Percentiles rank a stretch among this genome's conserved stretches.
Evolutionary conservation across 2,888 invertebrate genomes (phyloP).

Genomic region (Drosophila pseudotalamancana): DNA sequence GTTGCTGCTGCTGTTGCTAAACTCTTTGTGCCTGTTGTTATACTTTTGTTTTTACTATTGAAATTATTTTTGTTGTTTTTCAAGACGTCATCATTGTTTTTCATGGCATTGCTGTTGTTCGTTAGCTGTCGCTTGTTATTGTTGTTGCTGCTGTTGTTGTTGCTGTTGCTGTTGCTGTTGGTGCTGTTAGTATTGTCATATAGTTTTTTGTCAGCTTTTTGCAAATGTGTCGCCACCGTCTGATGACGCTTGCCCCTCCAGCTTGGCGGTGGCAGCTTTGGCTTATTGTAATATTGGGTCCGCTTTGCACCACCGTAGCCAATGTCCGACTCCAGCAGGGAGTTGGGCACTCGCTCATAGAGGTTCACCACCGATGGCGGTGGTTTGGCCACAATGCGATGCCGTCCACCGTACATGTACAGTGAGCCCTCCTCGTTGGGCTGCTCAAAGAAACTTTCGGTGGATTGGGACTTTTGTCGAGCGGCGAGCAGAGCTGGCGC

Average conservation of each 20-base stretch:
- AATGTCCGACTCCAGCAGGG: constrained; percentile 53
- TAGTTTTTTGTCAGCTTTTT: constrained; percentile 72
- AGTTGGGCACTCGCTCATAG: constrained; percentile 79
- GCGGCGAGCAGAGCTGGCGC: constrained; percentile 52
- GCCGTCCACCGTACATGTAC: constrained; percentile 81
- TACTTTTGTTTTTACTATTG: constrained; percentile 70
- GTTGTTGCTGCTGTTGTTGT: constrained; percentile 39
- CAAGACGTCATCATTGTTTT: constrained; percentile 65
- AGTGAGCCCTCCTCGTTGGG: constrained; percentile 82
- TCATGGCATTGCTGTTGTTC: constrained; percentile 46
- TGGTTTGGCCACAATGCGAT: constrained; percentile 69
- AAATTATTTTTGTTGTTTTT: constrained; percentile 68
- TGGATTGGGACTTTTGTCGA: constrained; percentile 82
- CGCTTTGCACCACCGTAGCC: constrained; percentile 20
- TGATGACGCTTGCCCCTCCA: constrained; percentile 71
- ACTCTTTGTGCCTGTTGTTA: constrained; percentile 53
- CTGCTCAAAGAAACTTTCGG: constrained; percentile 84
- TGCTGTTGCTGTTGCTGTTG: constrained; percentile 54
- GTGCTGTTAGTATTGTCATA: constrained; percentile 65
- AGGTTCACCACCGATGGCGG: constrained; percentile 73
- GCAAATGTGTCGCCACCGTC: constrained; percentile 37
- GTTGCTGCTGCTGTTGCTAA: constrained; percentile 33
- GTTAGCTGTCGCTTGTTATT: constrained; percentile 67
- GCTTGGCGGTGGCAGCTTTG: constrained; percentile 75
- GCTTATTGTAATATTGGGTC: constrained; percentile 50